These are phyloP conservation scores for Gibbula magus DNA, from an alignment of 2,888 invertebrate species.

Conservation along the genomic window DNA sequence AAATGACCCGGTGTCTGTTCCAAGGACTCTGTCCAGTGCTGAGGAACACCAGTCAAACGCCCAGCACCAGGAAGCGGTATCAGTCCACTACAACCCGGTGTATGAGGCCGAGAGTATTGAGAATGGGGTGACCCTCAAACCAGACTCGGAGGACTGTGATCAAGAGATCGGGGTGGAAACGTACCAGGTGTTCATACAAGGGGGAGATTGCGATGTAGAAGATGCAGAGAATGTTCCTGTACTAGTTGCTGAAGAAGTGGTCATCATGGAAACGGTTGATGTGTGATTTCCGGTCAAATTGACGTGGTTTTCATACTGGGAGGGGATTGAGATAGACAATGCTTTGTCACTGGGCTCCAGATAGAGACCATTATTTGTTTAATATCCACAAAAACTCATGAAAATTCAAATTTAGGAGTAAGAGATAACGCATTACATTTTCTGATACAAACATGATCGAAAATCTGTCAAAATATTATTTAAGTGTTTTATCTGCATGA, in stretches of 20 bases:
- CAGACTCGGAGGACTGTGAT: background rate
- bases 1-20: background rate
- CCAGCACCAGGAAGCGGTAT: background rate
- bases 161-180: background rate
- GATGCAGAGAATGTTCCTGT: background rate
- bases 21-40: background rate
- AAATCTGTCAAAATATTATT: too few relatives aligned
- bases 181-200: background rate
- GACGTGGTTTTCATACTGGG: too few relatives aligned
- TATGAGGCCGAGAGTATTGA: background rate
- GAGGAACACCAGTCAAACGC: background rate
- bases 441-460: too few relatives aligned
- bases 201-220: background rate
- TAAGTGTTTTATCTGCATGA: too few relatives aligned
- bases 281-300: too few relatives aligned
- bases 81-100: background rate
- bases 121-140: background rate
- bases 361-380: too few relatives aligned
- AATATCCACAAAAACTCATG: too few relatives aligned
- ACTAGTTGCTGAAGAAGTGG: background rate
- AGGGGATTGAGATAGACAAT: too few relatives aligned
- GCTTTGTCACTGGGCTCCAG: too few relatives aligned
- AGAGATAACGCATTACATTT: too few relatives aligned
- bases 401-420: too few relatives aligned
- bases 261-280: background rate